Evolutionary conservation across 2,113 vertebrate species (phyloP), one percentile per base, ranked within the genome.

Genomic region (Phycodurus eques): DNA sequence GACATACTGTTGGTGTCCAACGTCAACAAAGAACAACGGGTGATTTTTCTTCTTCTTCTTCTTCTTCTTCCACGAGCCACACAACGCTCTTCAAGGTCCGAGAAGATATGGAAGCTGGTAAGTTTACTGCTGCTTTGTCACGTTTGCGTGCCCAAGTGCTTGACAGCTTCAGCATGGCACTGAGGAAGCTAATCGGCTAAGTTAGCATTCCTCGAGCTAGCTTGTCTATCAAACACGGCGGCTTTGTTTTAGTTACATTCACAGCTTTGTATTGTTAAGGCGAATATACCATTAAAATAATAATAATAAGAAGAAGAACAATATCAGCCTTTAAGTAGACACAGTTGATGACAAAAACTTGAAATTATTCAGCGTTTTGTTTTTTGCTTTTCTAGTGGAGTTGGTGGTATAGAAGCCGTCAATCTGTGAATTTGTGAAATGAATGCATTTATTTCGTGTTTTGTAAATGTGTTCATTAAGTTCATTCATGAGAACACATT

Each of bases 51-150:
- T 59, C 1, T 31, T 8, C 1, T 49, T n/a, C n/a, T 47, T 47
- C 13, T 27, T 6, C 31, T 64, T 13, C 19, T 10, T 14, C 13
- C 61, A 67, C 74, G 68, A 80, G 75, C 56, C 17, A 69, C 42
- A 66, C 44, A 65, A 66, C 74, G 31, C 64, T 73, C 47, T 44
- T 70, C 66, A 65, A 74, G 42, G 63, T 80, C 66, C 33, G n/a
- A 60, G 53, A 12, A 77, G 90, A 81, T 72, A 93, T 93, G 93
- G 91, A 92, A 62, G 77, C 75, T 1, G 92, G 93, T 93, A 90
- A 47, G 84, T 80, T 0, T 22, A 39, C 61, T 20, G 47, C 4
- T 31, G 12, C 27, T 65, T n/a, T 62, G 0, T 44, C 22, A 35
- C 13, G 17, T 13, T 44, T 68, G 5, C 20, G 63, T 27, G 31